phyloP scores from a whole-genome alignment of 2,797 vertebrate genomes.

The Crocodylus rhombifer region DNA sequence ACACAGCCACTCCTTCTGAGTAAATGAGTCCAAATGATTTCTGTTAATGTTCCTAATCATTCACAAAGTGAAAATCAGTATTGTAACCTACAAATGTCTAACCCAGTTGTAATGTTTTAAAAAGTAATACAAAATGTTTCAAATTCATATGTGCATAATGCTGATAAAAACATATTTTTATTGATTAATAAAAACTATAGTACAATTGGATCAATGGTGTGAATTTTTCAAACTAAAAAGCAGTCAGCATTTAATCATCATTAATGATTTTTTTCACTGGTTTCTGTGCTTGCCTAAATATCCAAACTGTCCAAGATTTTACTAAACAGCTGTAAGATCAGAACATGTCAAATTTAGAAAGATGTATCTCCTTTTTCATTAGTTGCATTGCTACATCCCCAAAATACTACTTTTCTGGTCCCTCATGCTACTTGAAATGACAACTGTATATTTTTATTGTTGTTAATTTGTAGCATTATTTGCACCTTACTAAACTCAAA shows the following conservation, averaged over 20 bases:
- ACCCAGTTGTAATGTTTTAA: not conserved
- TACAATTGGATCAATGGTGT: not conserved
- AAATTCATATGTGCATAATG: not conserved
- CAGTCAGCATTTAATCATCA: too few species aligned
- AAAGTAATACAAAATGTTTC: not conserved
- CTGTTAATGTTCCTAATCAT: not conserved
- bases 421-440: not conserved
- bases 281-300: accelerated
- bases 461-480: not conserved
- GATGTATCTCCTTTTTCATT: not conserved
- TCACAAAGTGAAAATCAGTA: not conserved
- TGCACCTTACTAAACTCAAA: not conserved
- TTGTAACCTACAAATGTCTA: not conserved
- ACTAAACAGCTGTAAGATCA: not conserved
- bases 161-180: not conserved
- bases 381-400: too few species aligned
- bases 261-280: not conserved
- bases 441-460: not conserved
- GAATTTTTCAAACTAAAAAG: not conserved
- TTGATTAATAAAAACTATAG: not conserved
- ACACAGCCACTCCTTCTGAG: not conserved
- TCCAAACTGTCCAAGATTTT: not conserved
- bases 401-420: not conserved
- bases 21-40: not conserved
- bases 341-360: not conserved